A percentile compares a stretch with the other conserved stretches of the same genome.
Evolutionary conservation across 2,888 invertebrate genomes (phyloP).

Genomic region (Rhorus exstirpatorius): DNA sequence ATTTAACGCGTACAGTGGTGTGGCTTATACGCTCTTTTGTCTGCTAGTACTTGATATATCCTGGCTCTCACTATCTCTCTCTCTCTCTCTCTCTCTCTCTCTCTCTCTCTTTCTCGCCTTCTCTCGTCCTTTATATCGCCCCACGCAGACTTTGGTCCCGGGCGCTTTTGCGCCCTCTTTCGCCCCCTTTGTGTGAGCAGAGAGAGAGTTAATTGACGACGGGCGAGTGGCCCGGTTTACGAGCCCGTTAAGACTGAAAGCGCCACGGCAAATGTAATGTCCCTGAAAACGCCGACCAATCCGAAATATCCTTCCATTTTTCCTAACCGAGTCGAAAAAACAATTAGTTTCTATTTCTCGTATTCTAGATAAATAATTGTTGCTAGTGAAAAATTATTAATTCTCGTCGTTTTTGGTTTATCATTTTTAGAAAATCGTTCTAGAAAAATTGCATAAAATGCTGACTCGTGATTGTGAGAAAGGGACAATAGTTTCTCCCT

Average conservation of each 20-base stretch:
- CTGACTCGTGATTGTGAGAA: not conserved
- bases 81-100: not conserved
- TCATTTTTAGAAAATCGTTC: not conserved
- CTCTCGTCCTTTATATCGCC: constrained; percentile 58
- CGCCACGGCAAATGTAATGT: constrained; percentile 74
- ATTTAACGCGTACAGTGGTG: not conserved
- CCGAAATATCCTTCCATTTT: constrained; percentile 33
- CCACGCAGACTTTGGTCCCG: constrained; percentile 62
- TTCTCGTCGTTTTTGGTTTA: not conserved
- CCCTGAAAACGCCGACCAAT: constrained; percentile 38
- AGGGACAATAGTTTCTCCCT: constrained; percentile 60
- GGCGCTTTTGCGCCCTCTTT: constrained; percentile 64
- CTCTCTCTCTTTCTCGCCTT: not conserved
- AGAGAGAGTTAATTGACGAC: constrained; percentile 75
- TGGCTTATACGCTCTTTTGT: constrained; percentile 8
- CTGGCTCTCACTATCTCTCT: not conserved
- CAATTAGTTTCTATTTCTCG: constrained; percentile 47
- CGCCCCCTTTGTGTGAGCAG: constrained; percentile 61
- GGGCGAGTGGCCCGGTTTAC: constrained; percentile 74
- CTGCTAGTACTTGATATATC: not conserved
- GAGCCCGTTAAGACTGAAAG: constrained; percentile 74
- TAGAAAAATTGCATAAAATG: constrained; percentile 10
- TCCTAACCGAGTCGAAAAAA: constrained; percentile 2
- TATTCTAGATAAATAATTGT: not conserved
- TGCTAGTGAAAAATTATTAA: not conserved